These are phyloP conservation scores for Apis florea DNA, from an alignment of 1,140 invertebrate genomes.

Conservation along the genomic window DNA sequence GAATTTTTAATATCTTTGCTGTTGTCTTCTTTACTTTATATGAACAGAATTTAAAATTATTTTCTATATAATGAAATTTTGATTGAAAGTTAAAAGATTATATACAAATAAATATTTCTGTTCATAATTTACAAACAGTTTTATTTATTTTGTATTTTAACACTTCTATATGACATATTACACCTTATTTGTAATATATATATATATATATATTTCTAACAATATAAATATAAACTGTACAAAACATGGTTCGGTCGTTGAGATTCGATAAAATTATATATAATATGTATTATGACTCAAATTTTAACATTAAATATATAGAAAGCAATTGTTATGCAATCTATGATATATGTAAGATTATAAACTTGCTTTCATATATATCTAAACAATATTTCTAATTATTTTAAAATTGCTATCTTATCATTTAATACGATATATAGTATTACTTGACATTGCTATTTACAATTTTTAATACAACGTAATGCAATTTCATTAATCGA, in stretches of 20 bases:
- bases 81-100: background rate
- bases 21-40: background rate
- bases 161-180: constrained; percentile 17
- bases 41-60: too few species aligned
- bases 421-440: constrained; percentile 17
- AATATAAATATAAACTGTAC: constrained; percentile 74
- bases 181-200: constrained; percentile 31
- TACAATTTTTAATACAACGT: constrained; percentile 64
- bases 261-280: background rate
- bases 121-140: constrained; percentile 14
- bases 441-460: constrained; percentile 55
- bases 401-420: constrained; percentile 23
- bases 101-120: constrained; percentile 10
- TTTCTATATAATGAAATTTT: too few species aligned
- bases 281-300: constrained; percentile 22
- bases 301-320: constrained; percentile 64
- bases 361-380: background rate
- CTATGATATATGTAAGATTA: constrained; percentile 36
- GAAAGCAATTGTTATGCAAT: constrained; percentile 8
- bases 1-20: background rate
- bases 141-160: constrained; percentile 6
- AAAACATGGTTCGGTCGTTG: constrained; percentile 55
- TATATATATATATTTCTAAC: constrained; percentile 50
- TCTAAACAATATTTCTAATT: background rate
- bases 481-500: constrained; percentile 1